phyloP scores from a whole-genome alignment of 1,140 invertebrate genomes.

The Nephila pilipes region DNA sequence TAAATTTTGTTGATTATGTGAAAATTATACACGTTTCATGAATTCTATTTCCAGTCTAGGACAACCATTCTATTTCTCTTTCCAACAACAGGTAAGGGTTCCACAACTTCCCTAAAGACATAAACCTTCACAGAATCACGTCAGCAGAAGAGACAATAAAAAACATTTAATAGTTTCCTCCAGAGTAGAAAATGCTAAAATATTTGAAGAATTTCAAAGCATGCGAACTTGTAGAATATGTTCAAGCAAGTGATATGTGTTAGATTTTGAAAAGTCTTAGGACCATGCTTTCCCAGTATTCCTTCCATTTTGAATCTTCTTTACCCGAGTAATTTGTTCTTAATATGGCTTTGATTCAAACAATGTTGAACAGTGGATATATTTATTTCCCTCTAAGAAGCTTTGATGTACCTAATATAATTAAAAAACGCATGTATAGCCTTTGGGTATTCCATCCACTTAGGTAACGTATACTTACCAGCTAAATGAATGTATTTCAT shows the following conservation, averaged over 20 bases:
- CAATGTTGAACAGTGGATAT: no score
- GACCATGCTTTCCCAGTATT: neutral
- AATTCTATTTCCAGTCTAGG: neutral
- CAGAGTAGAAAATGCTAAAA: neutral
- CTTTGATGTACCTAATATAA: no score
- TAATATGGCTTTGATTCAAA: no score
- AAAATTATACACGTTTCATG: slow-evolving; percentile 30
- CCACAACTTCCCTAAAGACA: neutral
- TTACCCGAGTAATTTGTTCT: no score
- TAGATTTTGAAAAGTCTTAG: neutral
- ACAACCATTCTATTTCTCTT: neutral
- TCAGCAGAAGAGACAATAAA: slow-evolving; percentile 25
- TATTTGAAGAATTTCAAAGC: slow-evolving; percentile 5
- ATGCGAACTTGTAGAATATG: neutral
- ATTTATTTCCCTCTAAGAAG: no score
- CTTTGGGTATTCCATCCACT: no score
- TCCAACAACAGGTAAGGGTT: neutral
- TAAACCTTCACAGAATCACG: slow-evolving; percentile 17
- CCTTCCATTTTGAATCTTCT: no score
- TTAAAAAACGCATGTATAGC: no score
- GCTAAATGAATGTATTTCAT: no score
- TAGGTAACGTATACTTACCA: no score
- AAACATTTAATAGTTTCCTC: neutral
- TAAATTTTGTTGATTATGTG: slow-evolving; percentile 62
- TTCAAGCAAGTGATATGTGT: neutral